Percentiles rank a stretch among this genome's conserved stretches.
Evolutionary conservation across 2,113 vertebrate species (phyloP).

Genomic region (Mobula hypostoma): DNA sequence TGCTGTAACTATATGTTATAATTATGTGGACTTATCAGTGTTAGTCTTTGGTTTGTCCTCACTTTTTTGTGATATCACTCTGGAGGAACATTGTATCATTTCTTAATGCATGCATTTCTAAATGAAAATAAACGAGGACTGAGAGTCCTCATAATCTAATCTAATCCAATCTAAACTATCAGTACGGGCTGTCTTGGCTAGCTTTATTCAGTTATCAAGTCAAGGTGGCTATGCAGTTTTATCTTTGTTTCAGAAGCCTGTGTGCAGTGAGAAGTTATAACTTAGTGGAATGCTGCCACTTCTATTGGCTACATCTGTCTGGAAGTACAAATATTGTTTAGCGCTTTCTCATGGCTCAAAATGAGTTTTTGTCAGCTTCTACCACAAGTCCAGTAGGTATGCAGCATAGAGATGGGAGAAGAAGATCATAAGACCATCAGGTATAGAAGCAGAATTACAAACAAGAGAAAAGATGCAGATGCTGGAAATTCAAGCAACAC

Average conservation of each 20-base stretch:
- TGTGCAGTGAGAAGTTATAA: not conserved
- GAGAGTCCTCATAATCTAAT: too few relatives aligned
- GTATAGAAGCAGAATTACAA: too few relatives aligned
- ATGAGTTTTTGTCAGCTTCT: not conserved
- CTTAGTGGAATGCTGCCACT: not conserved
- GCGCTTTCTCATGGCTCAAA: not conserved
- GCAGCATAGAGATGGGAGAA: too few relatives aligned
- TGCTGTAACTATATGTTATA: too few relatives aligned
- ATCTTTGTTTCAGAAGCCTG: not conserved
- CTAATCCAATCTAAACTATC: not conserved
- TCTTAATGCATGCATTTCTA: too few relatives aligned
- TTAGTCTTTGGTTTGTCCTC: too few relatives aligned
- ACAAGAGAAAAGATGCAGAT: too few relatives aligned
- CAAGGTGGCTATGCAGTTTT: not conserved
- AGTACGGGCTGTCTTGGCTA: not conserved
- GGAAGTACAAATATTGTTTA: not conserved
- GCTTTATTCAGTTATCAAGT: not conserved
- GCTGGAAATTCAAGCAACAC: too few relatives aligned
- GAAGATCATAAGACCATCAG: not conserved
- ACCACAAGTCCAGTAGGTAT: not conserved
- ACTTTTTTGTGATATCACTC: too few relatives aligned
- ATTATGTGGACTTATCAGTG: too few relatives aligned
- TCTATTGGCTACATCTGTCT: not conserved
- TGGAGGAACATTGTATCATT: too few relatives aligned
- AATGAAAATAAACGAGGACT: too few relatives aligned